Conservation (phyloP, 1,140 invertebrate species). For the Platorchestia sp. region DNA sequence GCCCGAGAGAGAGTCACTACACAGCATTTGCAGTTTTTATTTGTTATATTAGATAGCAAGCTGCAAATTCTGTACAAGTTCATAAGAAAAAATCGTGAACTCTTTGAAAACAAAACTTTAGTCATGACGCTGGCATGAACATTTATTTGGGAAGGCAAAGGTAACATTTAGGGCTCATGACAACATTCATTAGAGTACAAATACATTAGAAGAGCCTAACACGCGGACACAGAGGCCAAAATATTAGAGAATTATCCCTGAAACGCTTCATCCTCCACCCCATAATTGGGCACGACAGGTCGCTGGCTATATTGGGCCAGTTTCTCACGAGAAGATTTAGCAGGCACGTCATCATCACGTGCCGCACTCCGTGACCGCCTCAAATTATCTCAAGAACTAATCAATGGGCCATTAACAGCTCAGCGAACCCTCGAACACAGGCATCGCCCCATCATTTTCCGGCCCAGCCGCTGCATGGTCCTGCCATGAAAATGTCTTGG, state of each 20-base stretch:
- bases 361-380: neutral
- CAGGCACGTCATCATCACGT: neutral
- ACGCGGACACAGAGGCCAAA: neutral
- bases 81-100: neutral
- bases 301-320: neutral
- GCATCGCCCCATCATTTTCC: neutral
- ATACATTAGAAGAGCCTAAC: neutral
- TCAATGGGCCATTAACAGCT: neutral
- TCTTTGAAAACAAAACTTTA: neutral
- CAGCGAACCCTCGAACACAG: neutral
- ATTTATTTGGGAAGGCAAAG: neutral
- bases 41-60: neutral
- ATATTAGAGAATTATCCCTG: neutral
- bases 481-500: neutral
- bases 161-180: neutral
- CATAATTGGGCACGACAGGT: neutral
- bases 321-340: neutral
- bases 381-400: neutral
- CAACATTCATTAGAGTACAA: neutral
- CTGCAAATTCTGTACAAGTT: neutral
- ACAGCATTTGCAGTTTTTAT: neutral
- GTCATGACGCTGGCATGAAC: neutral
- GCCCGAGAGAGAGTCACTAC: neutral
- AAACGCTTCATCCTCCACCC: neutral
- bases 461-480: neutral